These are phyloP conservation scores for Artibeus lituratus DNA, from an alignment of 2,797 vertebrate genomes.

Conservation along the genomic window DNA sequence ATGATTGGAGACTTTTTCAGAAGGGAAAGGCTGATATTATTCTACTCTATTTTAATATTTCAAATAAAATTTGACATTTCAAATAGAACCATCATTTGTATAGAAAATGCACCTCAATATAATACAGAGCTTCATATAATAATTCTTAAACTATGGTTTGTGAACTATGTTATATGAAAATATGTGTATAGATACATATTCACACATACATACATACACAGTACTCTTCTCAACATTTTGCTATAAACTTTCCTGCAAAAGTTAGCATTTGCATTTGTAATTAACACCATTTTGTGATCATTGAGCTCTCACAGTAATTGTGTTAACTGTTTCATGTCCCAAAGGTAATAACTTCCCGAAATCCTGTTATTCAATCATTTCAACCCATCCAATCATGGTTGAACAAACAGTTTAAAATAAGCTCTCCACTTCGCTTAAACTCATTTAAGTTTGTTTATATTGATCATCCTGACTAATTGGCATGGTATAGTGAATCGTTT, in stretches of 20 bases:
- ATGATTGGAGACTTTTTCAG: neutral
- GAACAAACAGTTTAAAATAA: neutral
- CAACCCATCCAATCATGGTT: neutral
- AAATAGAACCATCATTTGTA: neutral
- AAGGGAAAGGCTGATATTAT: neutral
- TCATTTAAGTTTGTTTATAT: neutral
- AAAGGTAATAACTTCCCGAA: neutral
- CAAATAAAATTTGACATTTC: neutral
- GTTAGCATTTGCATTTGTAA: neutral
- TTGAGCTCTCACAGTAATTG: neutral
- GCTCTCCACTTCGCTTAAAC: neutral
- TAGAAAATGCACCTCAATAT: neutral
- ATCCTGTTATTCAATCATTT: neutral
- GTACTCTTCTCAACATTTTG: neutral
- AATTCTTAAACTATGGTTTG: neutral
- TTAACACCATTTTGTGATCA: neutral
- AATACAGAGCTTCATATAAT: neutral
- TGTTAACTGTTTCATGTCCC: neutral
- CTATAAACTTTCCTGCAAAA: neutral
- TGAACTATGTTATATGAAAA: neutral
- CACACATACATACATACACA: neutral
- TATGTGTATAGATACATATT: neutral
- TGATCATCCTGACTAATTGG: neutral
- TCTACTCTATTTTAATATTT: neutral
- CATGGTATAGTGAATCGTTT: neutral